Evolutionary conservation across 1,140 invertebrate species (phyloP).

Genomic region (Ceratoteleas bidentatus): DNA sequence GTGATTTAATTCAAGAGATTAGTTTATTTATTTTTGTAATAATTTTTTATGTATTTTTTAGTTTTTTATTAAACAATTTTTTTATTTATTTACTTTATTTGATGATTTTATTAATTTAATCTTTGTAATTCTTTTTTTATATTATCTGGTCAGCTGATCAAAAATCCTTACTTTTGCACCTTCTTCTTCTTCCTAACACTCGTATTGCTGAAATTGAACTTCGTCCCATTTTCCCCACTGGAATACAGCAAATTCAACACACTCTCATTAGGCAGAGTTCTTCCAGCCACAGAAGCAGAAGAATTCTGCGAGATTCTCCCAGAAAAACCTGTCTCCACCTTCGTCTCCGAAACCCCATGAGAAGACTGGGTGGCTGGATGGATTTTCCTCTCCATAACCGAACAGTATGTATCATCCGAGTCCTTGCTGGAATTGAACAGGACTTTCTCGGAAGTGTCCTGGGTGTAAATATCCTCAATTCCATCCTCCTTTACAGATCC

Average conservation of each 20-base stretch:
- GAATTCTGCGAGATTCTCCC: constrained; percentile 68
- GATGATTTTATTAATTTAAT: not conserved
- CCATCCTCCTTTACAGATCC: not conserved
- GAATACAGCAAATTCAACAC: constrained; percentile 30
- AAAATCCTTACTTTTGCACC: constrained; percentile 11
- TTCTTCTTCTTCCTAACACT: constrained; percentile 9
- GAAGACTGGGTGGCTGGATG: not conserved
- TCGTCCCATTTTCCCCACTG: constrained; percentile 28
- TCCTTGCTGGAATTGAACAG: constrained; percentile 14
- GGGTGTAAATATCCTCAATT: constrained; percentile 35
- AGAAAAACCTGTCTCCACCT: constrained; percentile 8
- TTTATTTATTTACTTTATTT: too few relatives aligned
- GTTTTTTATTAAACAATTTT: too few relatives aligned
- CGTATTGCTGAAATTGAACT: constrained; percentile 36
- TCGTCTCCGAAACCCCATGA: not conserved
- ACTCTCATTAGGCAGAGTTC: constrained; percentile 2
- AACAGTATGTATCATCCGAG: constrained; percentile 66
- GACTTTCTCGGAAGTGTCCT: constrained; percentile 11
- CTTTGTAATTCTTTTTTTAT: not conserved
- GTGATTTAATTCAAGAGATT: too few relatives aligned
- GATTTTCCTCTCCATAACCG: constrained; percentile 16
- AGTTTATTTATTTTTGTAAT: too few relatives aligned
- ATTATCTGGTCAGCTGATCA: too few relatives aligned
- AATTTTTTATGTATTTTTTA: too few relatives aligned
- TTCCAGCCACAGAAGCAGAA: constrained; percentile 26